Base-by-base conservation (phyloP, 2,888 invertebrate genomes). In the Thereva nobilitata region DNA sequence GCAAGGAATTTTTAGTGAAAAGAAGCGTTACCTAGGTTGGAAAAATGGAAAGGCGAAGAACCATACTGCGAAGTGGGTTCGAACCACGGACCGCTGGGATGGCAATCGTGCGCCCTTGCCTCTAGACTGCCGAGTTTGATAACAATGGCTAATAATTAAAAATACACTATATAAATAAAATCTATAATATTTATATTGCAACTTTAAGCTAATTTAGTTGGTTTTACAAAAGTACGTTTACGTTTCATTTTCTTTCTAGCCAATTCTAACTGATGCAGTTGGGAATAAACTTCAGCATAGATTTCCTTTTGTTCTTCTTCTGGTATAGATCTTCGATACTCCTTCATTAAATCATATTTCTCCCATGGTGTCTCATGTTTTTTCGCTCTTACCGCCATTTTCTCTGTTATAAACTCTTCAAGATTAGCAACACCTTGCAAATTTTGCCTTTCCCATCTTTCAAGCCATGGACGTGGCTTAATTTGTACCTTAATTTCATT, bases 291-390 rank as follows among this genome's bases (percentile, higher is more conserved):
- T 81, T 97, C 95, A 1, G 87, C 82, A 84, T 89, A 95, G 74
- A 97, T 93, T 75, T 90, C 87, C 40, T 83, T 85, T 77, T 95
- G 93, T 68, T 97, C 95, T 78, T 95, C 95, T 73, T 91, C 90
- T 7, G 95, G 90, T 74, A 96, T 91, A 1, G 92, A 91, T 78
- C 85, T 83, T 86, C 96, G 90, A 79, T 97, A 97, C 68, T 89
- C 85, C 79, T 92, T 92, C 95, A 98, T 96, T 63, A 98, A 82
- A 81, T 98, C 97, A 80, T 89, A 93, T 83, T 94, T 91, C 76
- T 92, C 92, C 88, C 91, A 93, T 0, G 93, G 93, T 71, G 84
- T 89, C 50, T 84, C 86, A 41, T 84, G 76, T 61, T 84, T 76
- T 70, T 86, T 82, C 4, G 89, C 85, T 64, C 86, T 84, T 71